phyloP scores from a whole-genome alignment of 2,113 vertebrate genomes.

The Amphiprion ocellaris region DNA sequence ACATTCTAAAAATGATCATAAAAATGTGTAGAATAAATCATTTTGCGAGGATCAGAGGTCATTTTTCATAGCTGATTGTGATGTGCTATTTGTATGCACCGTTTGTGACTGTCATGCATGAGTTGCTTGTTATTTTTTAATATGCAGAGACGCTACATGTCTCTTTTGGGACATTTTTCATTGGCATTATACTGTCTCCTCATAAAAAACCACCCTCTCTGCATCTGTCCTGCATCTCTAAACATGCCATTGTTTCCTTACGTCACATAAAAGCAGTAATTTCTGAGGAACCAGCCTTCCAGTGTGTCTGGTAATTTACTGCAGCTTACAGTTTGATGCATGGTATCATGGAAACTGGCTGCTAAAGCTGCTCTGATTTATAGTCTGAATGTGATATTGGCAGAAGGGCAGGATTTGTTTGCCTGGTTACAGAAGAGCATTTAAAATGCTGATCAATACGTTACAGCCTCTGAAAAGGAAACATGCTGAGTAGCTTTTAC shows the following conservation, averaged over 20 bases:
- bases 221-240: not conserved
- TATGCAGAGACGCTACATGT: not conserved
- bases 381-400: conserved; percentile 27
- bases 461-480: conserved; percentile 48
- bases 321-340: not conserved
- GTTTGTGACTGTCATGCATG: not conserved
- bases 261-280: not conserved
- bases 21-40: too few relatives aligned
- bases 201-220: not conserved
- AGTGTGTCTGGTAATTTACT: not conserved
- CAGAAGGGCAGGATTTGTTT: conserved; percentile 21
- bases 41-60: not conserved
- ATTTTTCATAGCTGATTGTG: not conserved
- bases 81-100: not conserved
- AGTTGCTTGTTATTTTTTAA: too few relatives aligned
- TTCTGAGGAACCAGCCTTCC: not conserved
- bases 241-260: not conserved
- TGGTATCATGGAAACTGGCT: not conserved
- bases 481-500: conserved; percentile 48
- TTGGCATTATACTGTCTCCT: not conserved
- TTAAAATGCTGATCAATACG: conserved; percentile 51
- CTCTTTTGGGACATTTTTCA: conserved; percentile 5
- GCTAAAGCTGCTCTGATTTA: conserved; percentile 27
- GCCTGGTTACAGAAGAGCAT: conserved; percentile 41
- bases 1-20: too few relatives aligned